Evolutionary conservation across 1,140 invertebrate species (phyloP).

Genomic region (Saccostrea cuccullata): DNA sequence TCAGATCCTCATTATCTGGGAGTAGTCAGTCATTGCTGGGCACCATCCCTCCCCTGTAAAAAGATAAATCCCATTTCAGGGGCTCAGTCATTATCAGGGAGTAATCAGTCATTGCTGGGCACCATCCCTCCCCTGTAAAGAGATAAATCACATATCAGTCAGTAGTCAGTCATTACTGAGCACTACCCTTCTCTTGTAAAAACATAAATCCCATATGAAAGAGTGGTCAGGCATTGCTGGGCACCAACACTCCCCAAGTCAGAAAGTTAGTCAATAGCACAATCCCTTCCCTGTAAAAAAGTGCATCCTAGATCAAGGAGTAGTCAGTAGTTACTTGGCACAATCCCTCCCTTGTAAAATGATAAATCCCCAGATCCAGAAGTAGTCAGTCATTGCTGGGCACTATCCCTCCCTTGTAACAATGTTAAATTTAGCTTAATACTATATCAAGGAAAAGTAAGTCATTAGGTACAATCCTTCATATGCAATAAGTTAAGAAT

Average conservation of each 20-base stretch:
- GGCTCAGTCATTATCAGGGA: slow-evolving; percentile 23
- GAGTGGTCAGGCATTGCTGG: slow-evolving; percentile 53
- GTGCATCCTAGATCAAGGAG: too few species aligned
- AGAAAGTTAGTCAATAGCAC: too few species aligned
- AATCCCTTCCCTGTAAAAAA: too few species aligned
- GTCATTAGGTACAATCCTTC: too few species aligned
- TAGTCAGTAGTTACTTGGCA: too few species aligned
- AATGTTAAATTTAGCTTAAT: background rate
- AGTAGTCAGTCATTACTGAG: slow-evolving; percentile 55
- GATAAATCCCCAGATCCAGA: slow-evolving; percentile 76
- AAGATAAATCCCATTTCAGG: background rate
- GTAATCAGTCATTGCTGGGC: slow-evolving; percentile 54
- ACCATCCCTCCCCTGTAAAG: slow-evolving; percentile 50
- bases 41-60: slow-evolving; percentile 49
- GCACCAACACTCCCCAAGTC: background rate
- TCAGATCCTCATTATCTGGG: slow-evolving; percentile 87
- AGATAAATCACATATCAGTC: background rate
- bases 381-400: slow-evolving; percentile 54
- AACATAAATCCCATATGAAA: background rate
- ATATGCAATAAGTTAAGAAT: too few species aligned
- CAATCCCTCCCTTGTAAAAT: slow-evolving; percentile 46
- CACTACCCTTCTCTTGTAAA: slow-evolving; percentile 48
- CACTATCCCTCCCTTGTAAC: slow-evolving; percentile 48
- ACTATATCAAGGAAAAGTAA: too few species aligned
- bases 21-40: slow-evolving; percentile 55